These are phyloP conservation scores for Ommatoiulus sabulosus DNA, from an alignment of 2,888 invertebrate species.

Conservation along the genomic window DNA sequence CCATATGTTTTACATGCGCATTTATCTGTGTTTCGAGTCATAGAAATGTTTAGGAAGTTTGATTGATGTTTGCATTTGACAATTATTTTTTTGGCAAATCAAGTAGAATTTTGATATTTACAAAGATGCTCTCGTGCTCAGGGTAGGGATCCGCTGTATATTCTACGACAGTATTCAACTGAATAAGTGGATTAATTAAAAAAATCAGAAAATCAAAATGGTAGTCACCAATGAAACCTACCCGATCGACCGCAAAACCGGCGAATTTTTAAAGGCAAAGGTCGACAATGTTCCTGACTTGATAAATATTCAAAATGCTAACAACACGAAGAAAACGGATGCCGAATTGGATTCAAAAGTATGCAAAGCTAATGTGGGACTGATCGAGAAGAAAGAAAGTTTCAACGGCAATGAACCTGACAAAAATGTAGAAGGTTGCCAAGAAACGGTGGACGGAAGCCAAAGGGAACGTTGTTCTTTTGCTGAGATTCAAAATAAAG, in stretches of 20 bases:
- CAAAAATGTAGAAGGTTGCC: not conserved
- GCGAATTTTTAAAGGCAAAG: constrained; percentile 27
- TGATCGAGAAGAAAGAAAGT: not conserved
- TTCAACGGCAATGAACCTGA: constrained; percentile 44
- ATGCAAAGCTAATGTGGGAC: constrained; percentile 1
- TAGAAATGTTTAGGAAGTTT: not conserved
- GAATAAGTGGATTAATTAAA: not conserved
- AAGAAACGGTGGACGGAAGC: constrained; percentile 47
- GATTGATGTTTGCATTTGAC: not conserved
- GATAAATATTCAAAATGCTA: constrained; percentile 47
- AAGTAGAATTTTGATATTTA: not conserved
- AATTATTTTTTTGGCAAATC: not conserved
- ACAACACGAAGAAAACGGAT: constrained; percentile 24
- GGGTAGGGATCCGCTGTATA: not conserved
- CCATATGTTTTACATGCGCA: not conserved
- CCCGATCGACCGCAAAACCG: not conserved
- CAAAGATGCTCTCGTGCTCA: not conserved
- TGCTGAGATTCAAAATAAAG: constrained; percentile 10
- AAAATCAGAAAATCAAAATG: not conserved
- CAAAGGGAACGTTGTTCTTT: constrained; percentile 45
- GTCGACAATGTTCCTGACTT: constrained; percentile 51
- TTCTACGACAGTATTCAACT: not conserved
- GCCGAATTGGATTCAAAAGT: constrained; percentile 27
- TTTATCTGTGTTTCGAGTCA: not conserved
- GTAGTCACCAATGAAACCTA: constrained; percentile 44